phyloP scores from a whole-genome alignment of 2,113 vertebrate genomes.

The Embiotoca jacksoni region DNA sequence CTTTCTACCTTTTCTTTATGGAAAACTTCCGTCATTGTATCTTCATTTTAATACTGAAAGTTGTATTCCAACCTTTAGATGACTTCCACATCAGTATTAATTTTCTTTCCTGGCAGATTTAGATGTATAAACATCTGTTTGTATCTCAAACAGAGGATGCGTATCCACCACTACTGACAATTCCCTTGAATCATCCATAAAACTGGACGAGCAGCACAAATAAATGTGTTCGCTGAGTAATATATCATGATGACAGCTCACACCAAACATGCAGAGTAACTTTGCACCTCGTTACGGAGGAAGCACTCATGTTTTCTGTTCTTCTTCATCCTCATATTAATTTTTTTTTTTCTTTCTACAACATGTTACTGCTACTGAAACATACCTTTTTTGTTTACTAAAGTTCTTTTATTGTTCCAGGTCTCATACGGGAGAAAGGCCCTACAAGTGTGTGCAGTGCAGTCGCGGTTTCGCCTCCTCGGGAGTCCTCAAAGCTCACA shows the following conservation, averaged over 20 bases:
- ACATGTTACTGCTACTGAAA: neutral
- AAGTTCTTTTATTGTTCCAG: slow-evolving; percentile 69
- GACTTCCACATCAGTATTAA: neutral
- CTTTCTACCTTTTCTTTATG: slow-evolving; percentile 3
- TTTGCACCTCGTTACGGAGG: neutral
- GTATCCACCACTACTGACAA: neutral
- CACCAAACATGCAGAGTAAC: neutral
- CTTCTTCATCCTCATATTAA: neutral
- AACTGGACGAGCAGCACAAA: neutral
- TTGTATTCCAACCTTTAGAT: neutral
- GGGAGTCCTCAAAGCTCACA: slow-evolving; percentile 96
- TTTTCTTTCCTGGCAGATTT: neutral
- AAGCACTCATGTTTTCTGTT: neutral
- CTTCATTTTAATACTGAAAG: neutral
- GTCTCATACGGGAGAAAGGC: slow-evolving; percentile 97
- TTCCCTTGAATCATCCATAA: slow-evolving; percentile 12
- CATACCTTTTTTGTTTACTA: neutral
- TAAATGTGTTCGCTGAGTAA: neutral
- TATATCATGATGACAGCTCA: slow-evolving; percentile 4
- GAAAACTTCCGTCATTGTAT: neutral
- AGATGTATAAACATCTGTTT: neutral
- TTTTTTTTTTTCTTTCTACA: too few relatives aligned
- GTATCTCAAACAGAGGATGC: neutral
- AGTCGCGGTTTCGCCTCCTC: slow-evolving; percentile 97
- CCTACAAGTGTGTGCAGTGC: slow-evolving; percentile 96